Percentiles rank a stretch among this genome's conserved stretches.
Evolutionary conservation across 2,113 vertebrate genomes (phyloP).

Genomic region (Acanthochromis polyacanthus): DNA sequence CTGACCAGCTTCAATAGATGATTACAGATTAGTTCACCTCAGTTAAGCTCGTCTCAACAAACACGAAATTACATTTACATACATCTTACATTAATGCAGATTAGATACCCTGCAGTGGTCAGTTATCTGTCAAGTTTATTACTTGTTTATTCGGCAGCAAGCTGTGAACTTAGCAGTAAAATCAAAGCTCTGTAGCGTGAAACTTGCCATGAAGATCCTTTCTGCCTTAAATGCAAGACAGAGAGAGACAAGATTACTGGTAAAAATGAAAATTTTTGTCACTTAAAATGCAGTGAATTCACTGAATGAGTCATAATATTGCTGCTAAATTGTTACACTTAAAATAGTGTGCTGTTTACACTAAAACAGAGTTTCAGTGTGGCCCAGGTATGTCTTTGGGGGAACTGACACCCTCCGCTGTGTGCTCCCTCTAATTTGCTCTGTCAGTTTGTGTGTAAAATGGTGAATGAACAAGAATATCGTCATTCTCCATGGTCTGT

Average conservation of each 20-base stretch:
- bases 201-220: not conserved
- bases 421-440: constrained; percentile 1
- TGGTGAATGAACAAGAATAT: constrained; percentile 66
- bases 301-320: not conserved
- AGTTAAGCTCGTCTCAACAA: constrained; percentile 14
- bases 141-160: not conserved
- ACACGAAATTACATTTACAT: not conserved
- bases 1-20: constrained; percentile 25
- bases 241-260: not conserved
- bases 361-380: not conserved
- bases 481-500: constrained; percentile 58
- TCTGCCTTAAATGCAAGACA: not conserved
- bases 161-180: not conserved
- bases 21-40: constrained; percentile 17
- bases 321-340: not conserved
- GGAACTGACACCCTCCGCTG: not conserved
- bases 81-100: not conserved
- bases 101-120: not conserved
- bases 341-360: not conserved
- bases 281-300: not conserved
- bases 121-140: not conserved
- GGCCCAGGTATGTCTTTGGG: constrained; percentile 11
- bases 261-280: not conserved
- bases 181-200: not conserved
- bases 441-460: constrained; percentile 54